Base-by-base conservation (phyloP, 1,140 invertebrate species). In the Drosophila subpulchrella region DNA sequence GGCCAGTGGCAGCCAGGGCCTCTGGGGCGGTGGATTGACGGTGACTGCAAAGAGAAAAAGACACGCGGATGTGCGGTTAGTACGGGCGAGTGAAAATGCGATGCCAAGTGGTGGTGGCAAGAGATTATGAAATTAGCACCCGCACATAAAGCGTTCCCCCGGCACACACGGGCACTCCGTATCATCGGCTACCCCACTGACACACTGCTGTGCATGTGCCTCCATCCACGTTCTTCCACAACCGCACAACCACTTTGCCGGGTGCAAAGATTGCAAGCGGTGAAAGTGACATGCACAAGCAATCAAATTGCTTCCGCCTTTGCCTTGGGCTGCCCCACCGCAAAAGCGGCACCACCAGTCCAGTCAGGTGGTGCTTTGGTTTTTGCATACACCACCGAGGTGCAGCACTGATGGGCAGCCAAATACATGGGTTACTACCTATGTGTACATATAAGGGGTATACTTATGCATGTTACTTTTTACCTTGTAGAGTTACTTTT, bases 1-100 rank as follows among this genome's bases (percentile, higher is more conserved):
- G 48, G 96, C 96, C 80, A 98, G 93, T 53, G 96, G 96, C 91
- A 98, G 97, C 98, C 98, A 99, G 91, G 97, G 97, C 93, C 98
- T 94, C 90, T 97, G 96, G 50, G 97, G 97, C 62, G 98, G 97
- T 91, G 95, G 95, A 79, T 96, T 96, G 74, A 96, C 96, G 88
- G 96, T 97, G 90, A 98, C 98, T 98, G 95, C 75, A 97, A 97
- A 92, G 41, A 92, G 30, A 65, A 41, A 92, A 91, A 93, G 92
- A 92, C 90, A 75, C 15, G 24, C 65, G 65, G 74, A 86, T 50
- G 42, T 74, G 51, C 55, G 57, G 44, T 81, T 80, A 81, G 44
- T 61, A n/a, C 30, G 36, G 68, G 41, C 59, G 47, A 42, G 58
- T 70, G 34, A 61, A 61, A 71, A 55, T 32, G 34, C 15, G 10